These are phyloP conservation scores for Xylocampa areola DNA, from an alignment of 2,888 invertebrate genomes.

Conservation along the genomic window DNA sequence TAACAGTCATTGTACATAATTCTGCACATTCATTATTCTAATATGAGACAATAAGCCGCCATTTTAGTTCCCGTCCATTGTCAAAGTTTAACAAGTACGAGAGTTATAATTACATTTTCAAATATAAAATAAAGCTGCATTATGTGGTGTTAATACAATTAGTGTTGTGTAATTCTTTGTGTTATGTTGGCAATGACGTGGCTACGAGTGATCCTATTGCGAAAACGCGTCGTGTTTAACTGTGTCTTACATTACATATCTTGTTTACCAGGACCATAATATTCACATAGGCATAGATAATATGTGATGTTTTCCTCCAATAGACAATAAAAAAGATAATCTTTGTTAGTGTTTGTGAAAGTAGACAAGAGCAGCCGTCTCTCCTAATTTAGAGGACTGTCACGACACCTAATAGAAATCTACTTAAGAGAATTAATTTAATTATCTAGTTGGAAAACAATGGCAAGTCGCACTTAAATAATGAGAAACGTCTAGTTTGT, in stretches of 20 bases:
- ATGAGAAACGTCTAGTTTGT: constrained; percentile 81
- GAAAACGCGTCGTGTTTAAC: constrained; percentile 65
- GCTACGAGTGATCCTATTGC: constrained; percentile 68
- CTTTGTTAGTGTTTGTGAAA: constrained; percentile 35
- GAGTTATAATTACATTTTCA: constrained; percentile 83
- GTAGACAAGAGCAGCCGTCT: constrained; percentile 41
- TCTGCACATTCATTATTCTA: constrained; percentile 77
- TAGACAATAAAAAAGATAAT: not conserved
- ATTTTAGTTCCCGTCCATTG: constrained; percentile 85
- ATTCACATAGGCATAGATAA: no score
- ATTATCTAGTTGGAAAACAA: constrained; percentile 82
- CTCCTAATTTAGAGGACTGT: constrained; percentile 67
- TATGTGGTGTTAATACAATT: constrained; percentile 83
- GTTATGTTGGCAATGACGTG: constrained; percentile 51
- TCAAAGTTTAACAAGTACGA: constrained; percentile 80
- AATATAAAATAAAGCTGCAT: constrained; percentile 81
- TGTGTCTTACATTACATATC: no score
- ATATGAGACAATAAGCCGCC: constrained; percentile 82
- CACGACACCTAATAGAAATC: constrained; percentile 82
- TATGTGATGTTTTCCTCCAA: not conserved
- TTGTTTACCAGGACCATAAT: no score
- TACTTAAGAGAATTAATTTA: constrained; percentile 81
- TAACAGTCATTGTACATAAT: constrained; percentile 75
- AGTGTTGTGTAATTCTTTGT: constrained; percentile 83
- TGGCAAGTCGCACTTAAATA: constrained; percentile 84